A percentile compares a stretch with the other conserved stretches of the same genome.
Conservation (phyloP, 2,888 invertebrate genomes). For the Rhabditophanes sp. region DNA sequence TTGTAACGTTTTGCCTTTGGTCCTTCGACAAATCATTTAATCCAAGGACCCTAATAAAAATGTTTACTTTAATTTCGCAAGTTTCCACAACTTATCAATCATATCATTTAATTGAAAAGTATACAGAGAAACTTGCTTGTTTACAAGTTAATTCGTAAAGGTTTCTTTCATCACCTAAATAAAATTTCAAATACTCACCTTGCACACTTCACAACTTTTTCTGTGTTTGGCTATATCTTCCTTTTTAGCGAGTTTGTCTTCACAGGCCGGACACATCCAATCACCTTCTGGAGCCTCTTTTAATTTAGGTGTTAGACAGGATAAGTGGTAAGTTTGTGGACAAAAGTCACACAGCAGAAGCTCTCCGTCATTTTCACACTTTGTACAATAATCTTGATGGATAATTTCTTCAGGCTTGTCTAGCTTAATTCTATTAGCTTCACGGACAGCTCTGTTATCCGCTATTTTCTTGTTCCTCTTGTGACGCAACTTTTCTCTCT, state of each 20-base stretch:
- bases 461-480: conserved; percentile 20
- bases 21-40: no score
- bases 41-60: no score
- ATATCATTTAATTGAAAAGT: no score
- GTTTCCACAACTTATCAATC: no score
- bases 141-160: no score
- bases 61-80: no score
- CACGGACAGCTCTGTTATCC: no score
- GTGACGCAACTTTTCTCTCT: conserved; percentile 21
- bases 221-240: conserved; percentile 67
- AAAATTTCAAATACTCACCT: conserved; percentile 7
- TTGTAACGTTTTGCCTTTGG: no score
- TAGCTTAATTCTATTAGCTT: no score
- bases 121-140: no score
- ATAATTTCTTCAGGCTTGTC: no score
- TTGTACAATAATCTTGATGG: conserved; percentile 90
- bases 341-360: conserved; percentile 98
- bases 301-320: conserved; percentile 89
- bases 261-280: conserved; percentile 85
- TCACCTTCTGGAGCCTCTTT: conserved; percentile 96
- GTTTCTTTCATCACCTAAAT: no score
- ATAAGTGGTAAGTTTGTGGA: conserved; percentile 91
- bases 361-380: conserved; percentile 97
- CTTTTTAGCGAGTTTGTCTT: conserved; percentile 21
- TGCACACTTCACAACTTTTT: conserved; percentile 54